These are phyloP conservation scores for Peromyscus attwateri DNA, from an alignment of 2,797 vertebrate genomes.

Conservation along the genomic window DNA sequence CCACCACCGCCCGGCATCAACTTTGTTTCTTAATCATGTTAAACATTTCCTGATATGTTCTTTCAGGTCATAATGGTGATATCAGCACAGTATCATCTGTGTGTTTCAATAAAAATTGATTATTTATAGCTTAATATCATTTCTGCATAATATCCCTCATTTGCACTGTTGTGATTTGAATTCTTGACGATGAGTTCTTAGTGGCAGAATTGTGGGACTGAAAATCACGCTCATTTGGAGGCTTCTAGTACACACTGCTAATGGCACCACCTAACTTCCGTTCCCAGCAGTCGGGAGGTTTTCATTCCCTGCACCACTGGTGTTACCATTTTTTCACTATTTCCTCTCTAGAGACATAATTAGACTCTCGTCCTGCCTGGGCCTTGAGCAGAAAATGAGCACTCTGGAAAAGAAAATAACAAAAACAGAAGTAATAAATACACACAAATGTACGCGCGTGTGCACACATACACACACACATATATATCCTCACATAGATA, in stretches of 20 bases:
- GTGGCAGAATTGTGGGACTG: background rate
- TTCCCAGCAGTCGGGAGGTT: background rate
- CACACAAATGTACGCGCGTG: too few species aligned
- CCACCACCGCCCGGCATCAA: background rate
- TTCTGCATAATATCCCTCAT: background rate
- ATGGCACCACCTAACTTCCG: background rate
- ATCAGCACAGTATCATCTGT: background rate
- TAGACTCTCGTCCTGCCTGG: background rate
- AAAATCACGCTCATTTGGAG: background rate
- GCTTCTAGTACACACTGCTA: background rate
- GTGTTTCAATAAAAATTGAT: constrained; percentile 15
- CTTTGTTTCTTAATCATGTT: background rate
- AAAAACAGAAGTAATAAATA: constrained; percentile 24
- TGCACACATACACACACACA: background rate
- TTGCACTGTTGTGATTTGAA: constrained; percentile 40
- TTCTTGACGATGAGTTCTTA: background rate
- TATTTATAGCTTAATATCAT: constrained; percentile 40
- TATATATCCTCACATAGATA: background rate
- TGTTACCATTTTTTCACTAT: background rate
- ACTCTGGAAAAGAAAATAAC: constrained; percentile 21
- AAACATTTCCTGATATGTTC: background rate
- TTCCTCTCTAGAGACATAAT: background rate
- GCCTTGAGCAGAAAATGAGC: background rate
- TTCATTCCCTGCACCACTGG: background rate
- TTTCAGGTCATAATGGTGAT: background rate